Conservation (phyloP, 2,888 invertebrate genomes). For the Mimas tiliae region DNA sequence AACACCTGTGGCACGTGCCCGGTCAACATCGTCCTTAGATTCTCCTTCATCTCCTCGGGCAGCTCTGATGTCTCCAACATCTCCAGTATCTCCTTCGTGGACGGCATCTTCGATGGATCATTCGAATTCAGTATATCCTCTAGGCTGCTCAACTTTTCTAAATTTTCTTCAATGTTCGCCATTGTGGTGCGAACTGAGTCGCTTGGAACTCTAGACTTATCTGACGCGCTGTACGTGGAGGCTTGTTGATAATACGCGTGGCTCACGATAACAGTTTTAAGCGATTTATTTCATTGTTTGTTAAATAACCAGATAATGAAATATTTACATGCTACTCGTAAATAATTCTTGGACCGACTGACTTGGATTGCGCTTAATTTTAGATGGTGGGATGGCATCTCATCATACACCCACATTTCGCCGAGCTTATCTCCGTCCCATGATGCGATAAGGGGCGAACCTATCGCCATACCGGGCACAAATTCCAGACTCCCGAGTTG, state of each 20-base stretch:
- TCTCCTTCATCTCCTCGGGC: conserved; percentile 86
- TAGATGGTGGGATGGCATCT: no score
- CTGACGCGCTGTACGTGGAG: conserved; percentile 47
- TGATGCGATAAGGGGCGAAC: no score
- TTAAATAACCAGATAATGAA: neutral
- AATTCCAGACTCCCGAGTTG: no score
- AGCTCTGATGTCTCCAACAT: conserved; percentile 85
- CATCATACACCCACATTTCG: no score
- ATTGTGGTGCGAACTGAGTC: conserved; percentile 33
- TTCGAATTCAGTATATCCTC: conserved; percentile 64
- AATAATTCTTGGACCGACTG: no score
- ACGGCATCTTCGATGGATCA: conserved; percentile 67
- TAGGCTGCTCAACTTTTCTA: conserved; percentile 47
- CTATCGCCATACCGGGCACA: no score
- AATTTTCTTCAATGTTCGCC: conserved; percentile 45
- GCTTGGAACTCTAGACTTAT: conserved; percentile 30
- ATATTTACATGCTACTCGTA: no score
- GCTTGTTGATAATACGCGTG: conserved; percentile 41
- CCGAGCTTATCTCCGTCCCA: no score
- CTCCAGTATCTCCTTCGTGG: conserved; percentile 83
- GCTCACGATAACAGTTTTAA: conserved; percentile 36
- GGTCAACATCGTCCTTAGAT: conserved; percentile 78
- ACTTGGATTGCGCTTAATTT: no score
- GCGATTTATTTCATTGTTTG: conserved; percentile 25
- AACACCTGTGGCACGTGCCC: conserved; percentile 72